Base-by-base conservation (phyloP, 2,113 vertebrate genomes). In the Tauraco erythrolophus region DNA sequence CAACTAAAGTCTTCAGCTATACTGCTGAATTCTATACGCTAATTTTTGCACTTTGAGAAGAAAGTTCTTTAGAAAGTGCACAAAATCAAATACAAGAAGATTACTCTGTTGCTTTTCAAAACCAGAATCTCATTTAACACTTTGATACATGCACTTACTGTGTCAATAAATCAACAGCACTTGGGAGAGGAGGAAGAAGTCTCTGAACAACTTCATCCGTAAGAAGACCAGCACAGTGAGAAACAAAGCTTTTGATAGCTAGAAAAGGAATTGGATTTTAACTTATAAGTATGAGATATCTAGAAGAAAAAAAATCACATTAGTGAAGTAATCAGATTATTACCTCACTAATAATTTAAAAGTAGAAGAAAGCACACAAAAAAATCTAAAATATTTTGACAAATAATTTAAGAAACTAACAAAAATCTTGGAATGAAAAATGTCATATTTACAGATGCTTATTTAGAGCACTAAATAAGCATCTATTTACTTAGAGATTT, bases 181-280 rank as follows among this genome's bases (percentile, higher is more conserved):
- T 99, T 88, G 98, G 97, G 83, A 99, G 89, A 23, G 99, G 98
- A 61, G 98, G 98, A 94, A 99, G 98, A 54, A 99, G 98, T n/a
- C 95, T 98, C 75, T 98, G 96, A 96, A 99, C 97, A 89, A 99
- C 97, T 97, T 99, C 99, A 89, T 99, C 98, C 5, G 98, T 99
- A 88, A 99, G 98, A 22, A 99, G 98, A 90, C 99, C 99, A 69
- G 97, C 97, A 94, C 99, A 99, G 97, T 99, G 96, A 25, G 98
- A 98, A 95, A 99, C 97, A 95, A 99, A 98, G 94, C 98, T 99
- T 98, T 98, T 99, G 94, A 99, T 95, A 64, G 99, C 99, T 99
- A 96, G 46, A 95, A 96, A 70, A 89, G 21, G 35, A 97, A 98
- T 83, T 27, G 61, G 54, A 96, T 79, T 93, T 89, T 68, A 88